A percentile compares a stretch with the other conserved stretches of the same genome.
Evolutionary conservation across 2,113 vertebrate genomes (phyloP).

Genomic region (Gorsachius goisagi): DNA sequence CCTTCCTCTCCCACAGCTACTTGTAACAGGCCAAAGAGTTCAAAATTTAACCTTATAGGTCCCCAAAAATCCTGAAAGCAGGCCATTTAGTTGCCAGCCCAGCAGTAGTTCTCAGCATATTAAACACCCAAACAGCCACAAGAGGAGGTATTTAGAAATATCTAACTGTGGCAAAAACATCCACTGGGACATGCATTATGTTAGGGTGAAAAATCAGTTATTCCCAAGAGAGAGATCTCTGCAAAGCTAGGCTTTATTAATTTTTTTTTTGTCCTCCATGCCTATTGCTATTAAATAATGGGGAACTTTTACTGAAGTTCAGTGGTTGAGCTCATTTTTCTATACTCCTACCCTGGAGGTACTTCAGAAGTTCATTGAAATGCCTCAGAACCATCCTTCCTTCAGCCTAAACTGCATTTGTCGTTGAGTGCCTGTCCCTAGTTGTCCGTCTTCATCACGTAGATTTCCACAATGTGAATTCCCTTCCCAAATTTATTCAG

Average conservation of each 20-base stretch:
- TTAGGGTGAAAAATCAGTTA: neutral
- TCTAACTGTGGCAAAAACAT: neutral
- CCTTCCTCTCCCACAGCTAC: conserved; percentile 14
- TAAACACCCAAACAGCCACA: neutral
- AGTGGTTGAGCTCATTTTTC: neutral
- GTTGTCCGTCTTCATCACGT: neutral
- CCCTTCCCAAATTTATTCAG: neutral
- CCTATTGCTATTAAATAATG: neutral
- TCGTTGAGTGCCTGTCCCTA: neutral
- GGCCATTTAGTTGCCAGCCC: neutral
- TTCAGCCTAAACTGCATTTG: neutral
- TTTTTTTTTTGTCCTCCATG: neutral
- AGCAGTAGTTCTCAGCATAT: neutral
- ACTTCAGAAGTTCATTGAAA: neutral
- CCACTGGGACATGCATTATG: neutral
- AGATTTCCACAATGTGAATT: neutral
- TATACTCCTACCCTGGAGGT: neutral
- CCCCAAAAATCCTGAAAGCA: neutral
- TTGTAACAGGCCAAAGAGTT: neutral
- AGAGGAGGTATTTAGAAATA: conserved; percentile 10
- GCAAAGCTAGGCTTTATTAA: neutral
- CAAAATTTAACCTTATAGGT: neutral
- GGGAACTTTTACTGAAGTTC: neutral
- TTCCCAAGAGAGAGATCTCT: neutral
- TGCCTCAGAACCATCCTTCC: neutral